Evolutionary conservation across 2,888 invertebrate species (phyloP).

Genomic region (Xestoiulus laeticollis): DNA sequence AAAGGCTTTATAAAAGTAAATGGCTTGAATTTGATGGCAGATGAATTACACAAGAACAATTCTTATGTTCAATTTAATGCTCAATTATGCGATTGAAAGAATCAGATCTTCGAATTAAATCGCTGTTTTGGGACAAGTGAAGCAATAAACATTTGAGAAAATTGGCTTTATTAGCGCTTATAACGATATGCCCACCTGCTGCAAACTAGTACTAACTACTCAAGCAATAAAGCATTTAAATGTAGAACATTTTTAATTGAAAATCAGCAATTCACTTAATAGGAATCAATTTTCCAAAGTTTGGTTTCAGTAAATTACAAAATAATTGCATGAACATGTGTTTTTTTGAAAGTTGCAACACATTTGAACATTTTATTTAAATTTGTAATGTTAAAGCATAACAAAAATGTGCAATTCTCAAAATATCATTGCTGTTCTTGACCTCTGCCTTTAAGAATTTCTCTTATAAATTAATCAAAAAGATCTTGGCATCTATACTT

Average conservation of each 20-base stretch:
- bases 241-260: background rate
- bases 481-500: too few relatives aligned
- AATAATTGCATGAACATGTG: background rate
- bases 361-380: too few relatives aligned
- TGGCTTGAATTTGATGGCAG: background rate
- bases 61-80: background rate
- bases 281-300: background rate
- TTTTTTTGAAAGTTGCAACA: background rate
- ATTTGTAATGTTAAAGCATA: too few relatives aligned
- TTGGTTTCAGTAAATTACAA: background rate
- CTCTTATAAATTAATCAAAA: too few relatives aligned
- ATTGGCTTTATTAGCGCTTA: background rate
- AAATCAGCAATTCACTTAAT: background rate
- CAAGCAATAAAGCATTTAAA: background rate
- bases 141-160: slow-evolving; percentile 1
- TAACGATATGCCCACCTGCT: background rate
- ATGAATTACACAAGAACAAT: background rate
- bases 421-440: too few relatives aligned
- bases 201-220: background rate
- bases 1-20: background rate
- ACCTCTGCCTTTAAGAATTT: too few relatives aligned
- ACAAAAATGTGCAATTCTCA: too few relatives aligned
- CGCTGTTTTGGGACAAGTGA: background rate
- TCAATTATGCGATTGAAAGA: background rate
- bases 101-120: background rate